Evolutionary conservation across 2,113 vertebrate genomes (phyloP), one percentile per base, ranked within the genome.

Genomic region (Balaenoptera acutorostrata): DNA sequence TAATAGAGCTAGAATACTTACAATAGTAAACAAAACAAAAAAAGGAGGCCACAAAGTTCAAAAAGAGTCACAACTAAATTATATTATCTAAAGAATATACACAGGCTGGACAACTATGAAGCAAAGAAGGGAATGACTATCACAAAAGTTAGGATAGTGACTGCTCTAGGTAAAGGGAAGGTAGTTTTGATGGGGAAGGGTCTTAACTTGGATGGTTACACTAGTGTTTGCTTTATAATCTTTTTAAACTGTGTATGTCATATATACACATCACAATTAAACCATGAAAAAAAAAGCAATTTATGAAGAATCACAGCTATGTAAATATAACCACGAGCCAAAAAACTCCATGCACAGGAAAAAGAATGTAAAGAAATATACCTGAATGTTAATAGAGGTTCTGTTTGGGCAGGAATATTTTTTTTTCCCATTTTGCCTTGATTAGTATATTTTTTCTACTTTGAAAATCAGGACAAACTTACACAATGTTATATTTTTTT

Each of bases 381-480:
- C 15, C 85, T 75, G 82, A 91, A 52, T 63, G 29, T 83, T 64
- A 57, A 90, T 5, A 59, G 21, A 94, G 12, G 74, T 87, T 77
- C 57, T 74, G 10, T 88, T 21, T 75, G 36, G 27, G 44, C 18
- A 66, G 41, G 21, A 33, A 72, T 84, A 29, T 7, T 39, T 69
- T 74, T 74, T 85, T 3, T 96, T 74, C 49, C 31, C 36, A 44
- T 72, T 59, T 74, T 86, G 74, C 55, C 63, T 66, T 87, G 41
- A 94, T 88, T 77, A 88, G 4, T 75, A 87, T 59, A 61, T 31
- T 63, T 85, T 49, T 77, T 63, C 52, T 59, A 83, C 17, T 78
- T 68, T 94, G 31, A 96, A 95, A 96, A 91, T 66, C 75, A 96
- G 74, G 75, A 74, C 10, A 57, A 93, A 87, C 21, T 75, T 68